These are phyloP conservation scores for Pherbina coryleti DNA, from an alignment of 2,888 invertebrate species.

Conservation along the genomic window DNA sequence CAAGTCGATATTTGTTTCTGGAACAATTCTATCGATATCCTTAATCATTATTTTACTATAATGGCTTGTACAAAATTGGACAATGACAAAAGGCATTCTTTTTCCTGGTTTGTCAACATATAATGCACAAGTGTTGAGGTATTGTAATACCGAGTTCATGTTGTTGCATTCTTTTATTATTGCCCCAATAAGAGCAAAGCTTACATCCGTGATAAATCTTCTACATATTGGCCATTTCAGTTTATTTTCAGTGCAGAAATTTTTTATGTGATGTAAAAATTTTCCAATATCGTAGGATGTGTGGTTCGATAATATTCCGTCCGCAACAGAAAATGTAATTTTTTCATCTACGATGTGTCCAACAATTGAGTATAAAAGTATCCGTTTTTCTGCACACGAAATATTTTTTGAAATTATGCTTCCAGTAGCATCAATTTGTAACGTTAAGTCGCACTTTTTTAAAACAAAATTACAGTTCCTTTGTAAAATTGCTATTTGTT, in stretches of 20 bases:
- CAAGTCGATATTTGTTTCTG: background rate
- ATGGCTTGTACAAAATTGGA: background rate
- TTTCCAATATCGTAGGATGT: too few relatives aligned
- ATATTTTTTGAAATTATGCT: too few relatives aligned
- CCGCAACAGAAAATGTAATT: too few relatives aligned
- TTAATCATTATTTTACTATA: background rate
- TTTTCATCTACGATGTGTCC: too few relatives aligned
- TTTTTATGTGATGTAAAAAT: background rate
- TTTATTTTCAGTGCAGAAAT: background rate
- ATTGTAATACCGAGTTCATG: background rate
- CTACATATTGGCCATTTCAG: slow-evolving; percentile 14
- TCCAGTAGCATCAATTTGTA: too few relatives aligned
- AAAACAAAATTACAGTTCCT: too few relatives aligned
- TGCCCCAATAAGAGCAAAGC: slow-evolving; percentile 11
- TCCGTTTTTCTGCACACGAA: too few relatives aligned
- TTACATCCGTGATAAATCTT: background rate
- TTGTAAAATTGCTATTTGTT: too few relatives aligned
- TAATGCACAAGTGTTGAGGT: background rate
- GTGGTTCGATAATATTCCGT: too few relatives aligned
- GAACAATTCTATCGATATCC: slow-evolving; percentile 10
- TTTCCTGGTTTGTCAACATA: background rate
- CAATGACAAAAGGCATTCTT: background rate
- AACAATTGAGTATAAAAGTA: too few relatives aligned
- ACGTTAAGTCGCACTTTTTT: too few relatives aligned
- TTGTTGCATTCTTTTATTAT: slow-evolving; percentile 4